Percentiles rank a stretch among this genome's conserved stretches.
Evolutionary conservation across 2,113 vertebrate species (phyloP).

Genomic region (Cyphomyrus discorhynchus): DNA sequence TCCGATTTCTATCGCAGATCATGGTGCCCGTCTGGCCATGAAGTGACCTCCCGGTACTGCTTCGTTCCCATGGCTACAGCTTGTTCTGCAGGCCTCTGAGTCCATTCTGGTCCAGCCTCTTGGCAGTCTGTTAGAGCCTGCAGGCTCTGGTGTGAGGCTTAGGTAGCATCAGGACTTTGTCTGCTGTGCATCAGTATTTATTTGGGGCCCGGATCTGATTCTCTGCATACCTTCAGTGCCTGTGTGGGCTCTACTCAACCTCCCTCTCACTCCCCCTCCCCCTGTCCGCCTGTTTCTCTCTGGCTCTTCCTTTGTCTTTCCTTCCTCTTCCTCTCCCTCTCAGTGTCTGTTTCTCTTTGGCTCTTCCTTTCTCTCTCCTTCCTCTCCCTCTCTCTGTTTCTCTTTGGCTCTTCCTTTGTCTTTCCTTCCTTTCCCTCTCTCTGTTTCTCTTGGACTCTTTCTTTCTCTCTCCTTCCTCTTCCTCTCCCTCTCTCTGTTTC

Average conservation of each 20-base stretch:
- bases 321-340: neutral
- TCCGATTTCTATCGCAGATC: neutral
- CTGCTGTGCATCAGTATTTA: neutral
- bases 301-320: neutral
- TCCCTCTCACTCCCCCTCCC: neutral
- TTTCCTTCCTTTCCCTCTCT: neutral
- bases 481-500: neutral
- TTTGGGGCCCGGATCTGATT: neutral
- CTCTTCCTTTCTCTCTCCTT: neutral
- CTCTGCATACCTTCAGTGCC: neutral
- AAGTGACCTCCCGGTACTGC: neutral
- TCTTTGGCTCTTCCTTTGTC: neutral
- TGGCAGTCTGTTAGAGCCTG: neutral
- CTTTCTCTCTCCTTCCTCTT: neutral
- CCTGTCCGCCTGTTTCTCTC: neutral
- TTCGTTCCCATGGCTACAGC: neutral
- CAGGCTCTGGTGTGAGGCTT: neutral
- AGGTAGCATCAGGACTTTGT: neutral
- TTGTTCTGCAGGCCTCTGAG: neutral
- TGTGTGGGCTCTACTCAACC: neutral
- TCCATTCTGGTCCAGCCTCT: neutral
- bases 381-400: neutral
- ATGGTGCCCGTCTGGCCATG: neutral
- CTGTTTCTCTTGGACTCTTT: neutral
- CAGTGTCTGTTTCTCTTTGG: neutral